phyloP scores from a whole-genome alignment of 2,888 invertebrate species.

The Drosophila merina region DNA sequence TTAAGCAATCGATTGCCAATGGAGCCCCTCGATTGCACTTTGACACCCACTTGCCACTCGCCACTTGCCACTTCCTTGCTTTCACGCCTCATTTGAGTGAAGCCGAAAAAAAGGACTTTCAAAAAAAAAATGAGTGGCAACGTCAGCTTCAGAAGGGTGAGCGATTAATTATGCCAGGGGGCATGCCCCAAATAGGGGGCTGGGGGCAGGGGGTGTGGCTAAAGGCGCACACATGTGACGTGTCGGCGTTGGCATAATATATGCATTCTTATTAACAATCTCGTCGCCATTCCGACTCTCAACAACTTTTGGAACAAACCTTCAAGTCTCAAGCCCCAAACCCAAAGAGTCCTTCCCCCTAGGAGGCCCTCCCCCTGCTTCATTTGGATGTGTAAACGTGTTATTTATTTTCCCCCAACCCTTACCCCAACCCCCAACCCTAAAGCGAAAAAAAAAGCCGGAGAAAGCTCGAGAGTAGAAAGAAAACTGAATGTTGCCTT shows the following conservation, averaged over 20 bases:
- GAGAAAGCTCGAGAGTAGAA: slow-evolving; percentile 12
- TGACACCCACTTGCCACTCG: neutral
- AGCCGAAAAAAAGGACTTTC: neutral
- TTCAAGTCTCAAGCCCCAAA: neutral
- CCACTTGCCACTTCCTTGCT: neutral
- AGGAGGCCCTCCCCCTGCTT: slow-evolving; percentile 64
- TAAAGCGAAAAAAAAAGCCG: neutral
- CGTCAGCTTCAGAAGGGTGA: slow-evolving; percentile 44
- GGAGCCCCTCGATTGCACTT: slow-evolving; percentile 12
- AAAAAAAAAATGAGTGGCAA: slow-evolving; percentile 16
- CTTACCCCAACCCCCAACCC: neutral
- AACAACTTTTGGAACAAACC: slow-evolving; percentile 50
- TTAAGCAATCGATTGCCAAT: slow-evolving; percentile 10
- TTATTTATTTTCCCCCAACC: slow-evolving; percentile 68
- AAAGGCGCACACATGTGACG: slow-evolving; percentile 39
- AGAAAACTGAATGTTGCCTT: slow-evolving; percentile 78
- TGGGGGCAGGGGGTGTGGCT: neutral
- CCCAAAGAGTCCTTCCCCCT: neutral
- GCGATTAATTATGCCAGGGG: slow-evolving; percentile 59
- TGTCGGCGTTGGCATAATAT: slow-evolving; percentile 71
- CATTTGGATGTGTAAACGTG: slow-evolving; percentile 80
- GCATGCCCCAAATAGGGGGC: slow-evolving; percentile 4
- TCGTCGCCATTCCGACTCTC: slow-evolving; percentile 69
- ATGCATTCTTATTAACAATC: slow-evolving; percentile 78
- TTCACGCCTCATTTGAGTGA: neutral